Evolutionary conservation across 37 sponge, comb jelly and placozoan species (phyloP).

Genomic region (Oopsacas minuta): DNA sequence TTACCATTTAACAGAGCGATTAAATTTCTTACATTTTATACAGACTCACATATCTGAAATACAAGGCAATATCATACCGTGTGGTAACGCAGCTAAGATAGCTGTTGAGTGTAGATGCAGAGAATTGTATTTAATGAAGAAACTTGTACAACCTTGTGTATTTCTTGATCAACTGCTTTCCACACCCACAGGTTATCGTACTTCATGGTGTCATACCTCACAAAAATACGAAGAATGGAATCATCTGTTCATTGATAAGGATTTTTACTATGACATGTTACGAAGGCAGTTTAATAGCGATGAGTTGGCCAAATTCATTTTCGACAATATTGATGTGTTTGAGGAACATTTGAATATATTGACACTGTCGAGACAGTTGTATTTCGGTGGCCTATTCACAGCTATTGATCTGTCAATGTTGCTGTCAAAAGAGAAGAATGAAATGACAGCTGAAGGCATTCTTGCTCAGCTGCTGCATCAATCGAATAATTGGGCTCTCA

Average conservation of each 20-base stretch:
- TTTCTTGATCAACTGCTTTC: background rate
- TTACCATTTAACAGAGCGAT: background rate
- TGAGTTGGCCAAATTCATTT: background rate
- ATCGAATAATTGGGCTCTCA: slow-evolving; percentile 9
- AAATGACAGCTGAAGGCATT: slow-evolving; percentile 13
- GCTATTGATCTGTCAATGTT: background rate
- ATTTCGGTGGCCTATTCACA: background rate
- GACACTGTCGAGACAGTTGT: slow-evolving; percentile 6
- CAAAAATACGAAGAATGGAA: slow-evolving; percentile 9
- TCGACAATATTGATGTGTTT: background rate
- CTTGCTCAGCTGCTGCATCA: slow-evolving; percentile 9
- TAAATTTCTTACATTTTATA: background rate
- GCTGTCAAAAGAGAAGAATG: background rate
- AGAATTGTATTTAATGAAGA: background rate
- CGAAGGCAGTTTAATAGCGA: slow-evolving; percentile 4
- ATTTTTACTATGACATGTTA: slow-evolving; percentile 5
- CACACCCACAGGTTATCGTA: background rate
- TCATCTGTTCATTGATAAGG: background rate
- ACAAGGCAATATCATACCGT: slow-evolving; percentile 2
- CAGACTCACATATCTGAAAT: slow-evolving; percentile 1
- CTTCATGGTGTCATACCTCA: slow-evolving; percentile 6
- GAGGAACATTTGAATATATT: background rate
- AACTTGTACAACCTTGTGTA: slow-evolving; percentile 5
- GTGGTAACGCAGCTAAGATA: slow-evolving; percentile 9
- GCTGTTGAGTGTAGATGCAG: slow-evolving; percentile 4